phyloP scores from a whole-genome alignment of 2,113 vertebrate genomes.

The Orcinus orca region DNA sequence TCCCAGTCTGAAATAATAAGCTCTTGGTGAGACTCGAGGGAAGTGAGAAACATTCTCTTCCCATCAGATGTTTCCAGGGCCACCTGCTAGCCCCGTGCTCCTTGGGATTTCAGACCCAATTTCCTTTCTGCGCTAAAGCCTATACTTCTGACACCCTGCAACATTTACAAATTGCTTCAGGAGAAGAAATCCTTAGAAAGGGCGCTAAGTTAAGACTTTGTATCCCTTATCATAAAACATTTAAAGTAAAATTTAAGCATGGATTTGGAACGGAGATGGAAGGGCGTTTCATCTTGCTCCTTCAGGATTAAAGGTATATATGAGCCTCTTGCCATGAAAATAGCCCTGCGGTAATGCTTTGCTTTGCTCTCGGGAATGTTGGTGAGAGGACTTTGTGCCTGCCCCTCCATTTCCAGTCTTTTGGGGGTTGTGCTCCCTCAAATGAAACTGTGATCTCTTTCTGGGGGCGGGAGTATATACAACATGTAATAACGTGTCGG shows the following conservation, averaged over 20 bases:
- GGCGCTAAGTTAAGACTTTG: constrained; percentile 35
- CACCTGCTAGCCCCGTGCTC: background rate
- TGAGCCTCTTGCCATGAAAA: background rate
- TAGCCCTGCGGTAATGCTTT: background rate
- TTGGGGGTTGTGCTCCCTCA: background rate
- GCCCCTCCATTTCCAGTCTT: background rate
- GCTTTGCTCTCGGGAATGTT: background rate
- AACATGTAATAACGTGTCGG: background rate
- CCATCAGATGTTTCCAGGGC: background rate
- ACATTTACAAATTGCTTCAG: constrained; percentile 57
- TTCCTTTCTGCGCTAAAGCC: constrained; percentile 28
- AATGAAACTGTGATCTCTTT: constrained; percentile 2
- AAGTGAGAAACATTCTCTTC: background rate
- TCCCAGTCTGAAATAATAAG: background rate
- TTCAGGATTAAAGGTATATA: background rate
- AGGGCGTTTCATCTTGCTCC: constrained; percentile 33
- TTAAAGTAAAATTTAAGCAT: constrained; percentile 55
- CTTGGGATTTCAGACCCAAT: constrained; percentile 39
- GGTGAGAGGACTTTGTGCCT: background rate
- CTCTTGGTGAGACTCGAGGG: background rate
- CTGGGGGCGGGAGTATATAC: background rate
- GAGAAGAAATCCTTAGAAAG: constrained; percentile 61
- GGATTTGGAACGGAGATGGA: constrained; percentile 38
- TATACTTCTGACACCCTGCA: constrained; percentile 23
- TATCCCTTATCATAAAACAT: constrained; percentile 68